Percentiles rank a stretch among this genome's conserved stretches.
These are phyloP conservation scores for Euplagia quadripunctaria DNA, from an alignment of 2,888 invertebrate species.

Conservation along the genomic window DNA sequence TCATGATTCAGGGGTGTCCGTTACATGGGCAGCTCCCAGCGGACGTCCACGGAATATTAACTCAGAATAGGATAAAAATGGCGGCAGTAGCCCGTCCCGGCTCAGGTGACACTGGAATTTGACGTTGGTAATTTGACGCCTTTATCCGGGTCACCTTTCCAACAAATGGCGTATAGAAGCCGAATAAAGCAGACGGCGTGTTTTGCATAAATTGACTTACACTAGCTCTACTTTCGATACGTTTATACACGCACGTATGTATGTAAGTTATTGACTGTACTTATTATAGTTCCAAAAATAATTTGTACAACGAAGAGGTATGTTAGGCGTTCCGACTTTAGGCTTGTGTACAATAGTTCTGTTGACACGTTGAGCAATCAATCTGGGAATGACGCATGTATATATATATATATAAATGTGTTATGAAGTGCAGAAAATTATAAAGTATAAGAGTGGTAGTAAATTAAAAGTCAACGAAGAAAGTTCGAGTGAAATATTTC, in stretches of 20 bases:
- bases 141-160: slow-evolving; percentile 79
- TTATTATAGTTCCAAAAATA: too few species aligned
- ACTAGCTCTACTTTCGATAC: not conserved
- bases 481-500: not conserved
- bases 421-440: not conserved
- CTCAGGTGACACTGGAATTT: slow-evolving; percentile 82
- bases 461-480: not conserved
- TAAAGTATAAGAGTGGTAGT: not conserved
- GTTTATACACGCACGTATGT: not conserved
- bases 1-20: slow-evolving; percentile 71
- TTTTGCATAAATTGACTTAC: slow-evolving; percentile 65
- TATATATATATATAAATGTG: not conserved
- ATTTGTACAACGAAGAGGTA: not conserved
- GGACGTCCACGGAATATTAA: slow-evolving; percentile 82
- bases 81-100: slow-evolving; percentile 68
- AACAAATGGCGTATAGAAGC: slow-evolving; percentile 70
- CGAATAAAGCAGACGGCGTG: slow-evolving; percentile 65
- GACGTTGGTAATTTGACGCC: slow-evolving; percentile 82
- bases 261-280: not conserved
- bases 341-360: not conserved
- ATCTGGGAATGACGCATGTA: not conserved
- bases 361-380: not conserved
- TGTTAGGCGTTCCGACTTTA: too few species aligned
- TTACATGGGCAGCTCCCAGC: slow-evolving; percentile 72
- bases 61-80: slow-evolving; percentile 82